Evolutionary conservation across 2,797 vertebrate species (phyloP), one percentile per base, ranked within the genome.

Genomic region (Trachurus trachurus): DNA sequence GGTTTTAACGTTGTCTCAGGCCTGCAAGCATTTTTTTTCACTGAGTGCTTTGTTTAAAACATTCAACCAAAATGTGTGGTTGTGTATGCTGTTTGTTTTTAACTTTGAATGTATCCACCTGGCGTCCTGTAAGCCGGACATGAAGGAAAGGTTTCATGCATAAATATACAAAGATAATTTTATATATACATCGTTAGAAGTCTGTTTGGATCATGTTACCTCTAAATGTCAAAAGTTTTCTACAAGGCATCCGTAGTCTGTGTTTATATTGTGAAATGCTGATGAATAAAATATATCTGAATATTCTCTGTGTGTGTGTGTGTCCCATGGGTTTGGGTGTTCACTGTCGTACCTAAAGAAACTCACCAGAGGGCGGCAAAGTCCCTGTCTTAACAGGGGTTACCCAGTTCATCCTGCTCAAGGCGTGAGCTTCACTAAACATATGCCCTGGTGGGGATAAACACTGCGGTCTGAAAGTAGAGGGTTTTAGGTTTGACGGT

Each of bases 291-390:
- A 81, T 57, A 47, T 17, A 54, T 62, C 6, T 0, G 7, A 69
- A 61, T 72, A 50, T 64, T 61, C 3, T 26, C 26, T 26, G 9
- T 54, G 0, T 0, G 9, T 54, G 0, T 0, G 6, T 34, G 5
- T 34, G 57, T 72, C 22, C 3, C 4, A 0, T 70, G 10, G 8
- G 9, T 40, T 4, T 19, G 2, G 4, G 31, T 21, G 5, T 77
- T 21, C 70, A 17, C 26, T 52, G 70, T 0, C 4, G 2, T 85
- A 13, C 53, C 61, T 44, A 0, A 21, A 42, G 9, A 62, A 37
- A 22, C 77, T 11, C 90, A 82, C 71, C 45, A 92, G 93, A 68
- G 78, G 93, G 93, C 87, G 90, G 83, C 90, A 92, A 37, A 15
- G 9, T 44, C 57, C 2, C 61, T 29, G 34, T 77, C 15, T 74